Evolutionary conservation across 2,113 vertebrate genomes (phyloP).

Genomic region (Chloropsis hardwickii): DNA sequence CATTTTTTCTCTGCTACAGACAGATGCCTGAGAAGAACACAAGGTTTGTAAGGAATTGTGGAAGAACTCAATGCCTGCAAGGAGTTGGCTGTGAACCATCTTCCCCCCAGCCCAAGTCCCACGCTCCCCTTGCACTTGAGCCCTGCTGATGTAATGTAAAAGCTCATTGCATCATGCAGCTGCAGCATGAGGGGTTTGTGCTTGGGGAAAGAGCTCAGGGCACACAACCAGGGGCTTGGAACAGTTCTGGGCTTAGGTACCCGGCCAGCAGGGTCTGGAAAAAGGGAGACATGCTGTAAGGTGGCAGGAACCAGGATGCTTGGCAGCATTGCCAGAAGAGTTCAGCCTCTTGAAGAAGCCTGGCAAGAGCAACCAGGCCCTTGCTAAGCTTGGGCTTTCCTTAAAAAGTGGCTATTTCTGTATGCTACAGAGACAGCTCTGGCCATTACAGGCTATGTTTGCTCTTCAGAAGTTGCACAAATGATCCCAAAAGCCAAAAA

Average conservation of each 20-base stretch:
- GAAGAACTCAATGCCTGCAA: background rate
- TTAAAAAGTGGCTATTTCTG: background rate
- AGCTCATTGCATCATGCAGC: slow-evolving; percentile 1
- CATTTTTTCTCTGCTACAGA: background rate
- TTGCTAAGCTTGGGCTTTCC: background rate
- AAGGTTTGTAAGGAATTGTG: background rate
- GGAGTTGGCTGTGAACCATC: background rate
- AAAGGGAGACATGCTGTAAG: background rate
- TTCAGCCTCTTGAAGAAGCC: background rate
- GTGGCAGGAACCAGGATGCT: background rate
- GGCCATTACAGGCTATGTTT: background rate
- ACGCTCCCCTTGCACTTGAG: background rate
- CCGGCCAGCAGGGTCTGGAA: background rate
- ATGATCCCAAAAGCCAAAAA: background rate
- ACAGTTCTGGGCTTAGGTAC: background rate
- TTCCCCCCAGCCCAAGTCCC: no score
- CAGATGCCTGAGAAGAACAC: background rate
- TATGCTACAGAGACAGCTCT: background rate
- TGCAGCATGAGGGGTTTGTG: background rate
- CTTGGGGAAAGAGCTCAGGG: background rate
- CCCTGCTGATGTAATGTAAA: background rate
- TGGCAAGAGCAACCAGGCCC: background rate
- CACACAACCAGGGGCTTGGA: background rate
- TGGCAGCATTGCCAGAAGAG: background rate
- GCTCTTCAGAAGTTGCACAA: background rate